These are phyloP conservation scores for Falco columbarius DNA, from an alignment of 2,797 vertebrate genomes.

Conservation along the genomic window DNA sequence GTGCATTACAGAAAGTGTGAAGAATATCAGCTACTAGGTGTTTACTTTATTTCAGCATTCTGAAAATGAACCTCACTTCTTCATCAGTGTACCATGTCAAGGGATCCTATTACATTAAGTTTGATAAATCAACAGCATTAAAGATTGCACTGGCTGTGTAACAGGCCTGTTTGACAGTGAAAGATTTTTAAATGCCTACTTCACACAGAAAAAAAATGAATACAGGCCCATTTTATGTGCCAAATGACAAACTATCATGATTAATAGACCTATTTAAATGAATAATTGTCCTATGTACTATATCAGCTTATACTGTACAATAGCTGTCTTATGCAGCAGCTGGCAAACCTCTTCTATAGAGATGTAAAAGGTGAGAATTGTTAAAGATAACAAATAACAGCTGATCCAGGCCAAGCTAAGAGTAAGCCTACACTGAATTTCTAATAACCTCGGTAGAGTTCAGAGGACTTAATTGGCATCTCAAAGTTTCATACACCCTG, in stretches of 20 bases:
- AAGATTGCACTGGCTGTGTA: slow-evolving; percentile 46
- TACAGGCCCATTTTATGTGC: slow-evolving; percentile 31
- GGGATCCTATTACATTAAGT: slow-evolving; percentile 49
- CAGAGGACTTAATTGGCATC: not conserved
- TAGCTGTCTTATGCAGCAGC: slow-evolving; percentile 28
- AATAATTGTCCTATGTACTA: slow-evolving; percentile 13
- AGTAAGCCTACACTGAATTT: not conserved
- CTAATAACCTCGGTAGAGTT: not conserved
- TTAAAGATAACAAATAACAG: slow-evolving; percentile 45
- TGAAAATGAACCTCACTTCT: slow-evolving; percentile 52
- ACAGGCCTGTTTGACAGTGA: slow-evolving; percentile 44
- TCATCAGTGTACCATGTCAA: slow-evolving; percentile 55
- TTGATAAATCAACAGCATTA: slow-evolving; percentile 68
- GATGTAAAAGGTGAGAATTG: slow-evolving; percentile 34
- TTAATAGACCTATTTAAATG: slow-evolving; percentile 58
- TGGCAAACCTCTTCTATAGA: not conserved
- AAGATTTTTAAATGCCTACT: slow-evolving; percentile 36
- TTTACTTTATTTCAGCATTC: slow-evolving; percentile 54
- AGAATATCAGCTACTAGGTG: not conserved
- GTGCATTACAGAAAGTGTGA: not conserved
- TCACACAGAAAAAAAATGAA: slow-evolving; percentile 49
- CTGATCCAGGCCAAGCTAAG: not conserved
- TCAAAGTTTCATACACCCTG: not conserved
- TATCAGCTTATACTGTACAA: not conserved
- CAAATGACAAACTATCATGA: slow-evolving; percentile 49